Conservation (phyloP, 2,888 invertebrate species). For the Sclerodermus sp. region DNA sequence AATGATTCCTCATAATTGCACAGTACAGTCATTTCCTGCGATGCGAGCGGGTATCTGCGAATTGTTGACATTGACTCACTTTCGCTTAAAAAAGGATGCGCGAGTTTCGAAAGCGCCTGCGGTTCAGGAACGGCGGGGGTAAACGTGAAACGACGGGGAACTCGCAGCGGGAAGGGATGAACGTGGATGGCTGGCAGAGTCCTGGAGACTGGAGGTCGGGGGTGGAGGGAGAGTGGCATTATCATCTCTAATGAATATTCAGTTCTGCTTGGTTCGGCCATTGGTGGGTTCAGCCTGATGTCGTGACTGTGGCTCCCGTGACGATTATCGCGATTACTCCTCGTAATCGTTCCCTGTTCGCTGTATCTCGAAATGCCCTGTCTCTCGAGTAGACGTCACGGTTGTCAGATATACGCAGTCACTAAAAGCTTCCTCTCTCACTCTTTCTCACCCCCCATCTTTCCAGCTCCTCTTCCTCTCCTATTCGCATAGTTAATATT, state of each 20-base stretch:
- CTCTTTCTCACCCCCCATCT: not conserved
- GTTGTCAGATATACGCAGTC: too few relatives aligned
- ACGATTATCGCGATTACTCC: conserved; percentile 35
- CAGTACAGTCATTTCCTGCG: too few relatives aligned
- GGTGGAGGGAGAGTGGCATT: conserved; percentile 35
- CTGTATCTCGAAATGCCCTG: not conserved
- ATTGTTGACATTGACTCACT: too few relatives aligned
- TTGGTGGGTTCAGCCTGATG: conserved; percentile 34
- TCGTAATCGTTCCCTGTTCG: conserved; percentile 21
- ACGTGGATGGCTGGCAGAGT: not conserved
- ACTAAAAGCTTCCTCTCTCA: not conserved
- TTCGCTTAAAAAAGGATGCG: too few relatives aligned
- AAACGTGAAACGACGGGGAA: not conserved
- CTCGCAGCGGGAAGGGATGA: not conserved
- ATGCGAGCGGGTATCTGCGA: too few relatives aligned
- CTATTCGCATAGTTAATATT: too few relatives aligned
- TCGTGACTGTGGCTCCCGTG: conserved; percentile 37
- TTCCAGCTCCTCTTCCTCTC: too few relatives aligned
- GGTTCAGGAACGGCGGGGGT: too few relatives aligned
- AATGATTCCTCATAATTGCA: too few relatives aligned
- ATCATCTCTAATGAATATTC: conserved; percentile 51
- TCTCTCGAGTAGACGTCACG: not conserved
- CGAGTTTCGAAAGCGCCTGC: too few relatives aligned
- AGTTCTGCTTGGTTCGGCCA: conserved; percentile 42
- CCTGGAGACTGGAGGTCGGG: conserved; percentile 10